Evolutionary conservation across 2,797 vertebrate genomes (phyloP).

Genomic region (Cyprinella venusta): DNA sequence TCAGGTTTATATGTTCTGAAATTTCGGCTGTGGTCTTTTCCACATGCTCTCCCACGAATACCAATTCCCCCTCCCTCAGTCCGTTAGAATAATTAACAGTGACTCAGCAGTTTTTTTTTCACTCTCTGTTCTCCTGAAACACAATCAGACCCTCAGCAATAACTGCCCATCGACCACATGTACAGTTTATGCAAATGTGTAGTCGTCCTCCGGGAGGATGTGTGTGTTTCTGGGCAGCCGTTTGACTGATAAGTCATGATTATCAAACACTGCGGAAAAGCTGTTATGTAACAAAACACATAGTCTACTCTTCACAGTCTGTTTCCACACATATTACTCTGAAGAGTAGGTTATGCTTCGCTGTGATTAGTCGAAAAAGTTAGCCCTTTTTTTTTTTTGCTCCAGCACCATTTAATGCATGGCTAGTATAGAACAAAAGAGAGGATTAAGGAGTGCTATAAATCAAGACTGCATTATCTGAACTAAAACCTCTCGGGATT

Average conservation of each 20-base stretch:
- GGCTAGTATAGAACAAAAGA: slow-evolving; percentile 16
- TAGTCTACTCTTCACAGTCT: not conserved
- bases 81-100: slow-evolving; percentile 49
- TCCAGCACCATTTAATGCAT: not conserved
- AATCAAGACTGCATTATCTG: slow-evolving; percentile 22
- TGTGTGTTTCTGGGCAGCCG: not conserved
- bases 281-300: slow-evolving; percentile 9
- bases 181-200: slow-evolving; percentile 58
- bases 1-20: not conserved
- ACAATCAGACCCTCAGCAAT: slow-evolving; percentile 36
- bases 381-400: not conserved
- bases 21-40: slow-evolving; percentile 10
- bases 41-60: slow-evolving; percentile 28
- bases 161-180: slow-evolving; percentile 51
- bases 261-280: slow-evolving; percentile 35
- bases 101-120: slow-evolving; percentile 48
- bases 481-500: slow-evolving; percentile 33
- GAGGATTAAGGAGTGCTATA: slow-evolving; percentile 13
- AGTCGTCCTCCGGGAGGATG: not conserved
- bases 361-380: not conserved
- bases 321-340: not conserved
- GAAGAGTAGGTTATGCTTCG: not conserved
- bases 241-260: not conserved
- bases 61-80: slow-evolving; percentile 28
- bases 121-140: slow-evolving; percentile 33